Conservation (phyloP, 2,797 vertebrate species). For the Spinus pinus region DNA sequence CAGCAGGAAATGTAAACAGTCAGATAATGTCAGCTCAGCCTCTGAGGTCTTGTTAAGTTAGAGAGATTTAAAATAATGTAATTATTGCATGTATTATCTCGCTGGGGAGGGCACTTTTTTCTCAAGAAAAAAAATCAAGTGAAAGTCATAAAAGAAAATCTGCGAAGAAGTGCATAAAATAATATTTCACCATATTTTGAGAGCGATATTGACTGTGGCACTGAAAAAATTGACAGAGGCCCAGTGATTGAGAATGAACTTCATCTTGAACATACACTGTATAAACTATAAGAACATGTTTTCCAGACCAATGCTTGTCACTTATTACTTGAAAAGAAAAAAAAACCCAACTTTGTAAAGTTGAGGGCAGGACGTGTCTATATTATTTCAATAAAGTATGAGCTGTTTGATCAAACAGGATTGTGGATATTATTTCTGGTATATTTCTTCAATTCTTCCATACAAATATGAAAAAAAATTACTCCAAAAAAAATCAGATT, state of each 20-base stretch:
- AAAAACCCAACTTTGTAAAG: not conserved
- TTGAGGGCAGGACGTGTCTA: fast-evolving
- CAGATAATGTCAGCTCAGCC: not conserved
- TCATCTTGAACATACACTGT: not conserved
- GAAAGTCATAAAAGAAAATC: not conserved
- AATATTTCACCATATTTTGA: not conserved
- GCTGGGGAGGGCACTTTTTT: not conserved
- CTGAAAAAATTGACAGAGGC: not conserved
- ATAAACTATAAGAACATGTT: not conserved
- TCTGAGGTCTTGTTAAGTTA: not conserved
- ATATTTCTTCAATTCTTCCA: not conserved
- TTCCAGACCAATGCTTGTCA: not conserved
- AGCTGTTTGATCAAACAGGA: not conserved
- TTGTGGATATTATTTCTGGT: not conserved
- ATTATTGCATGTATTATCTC: not conserved
- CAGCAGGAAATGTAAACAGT: conserved; percentile 17
- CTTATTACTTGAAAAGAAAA: not conserved
- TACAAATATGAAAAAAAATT: not conserved
- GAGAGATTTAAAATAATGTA: not conserved
- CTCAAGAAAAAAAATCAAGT: not conserved
- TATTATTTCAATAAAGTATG: not conserved
- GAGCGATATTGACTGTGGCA: not conserved
- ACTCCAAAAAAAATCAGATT: not conserved
- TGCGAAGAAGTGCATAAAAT: not conserved
- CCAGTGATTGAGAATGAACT: not conserved